Percentiles rank a stretch among this genome's conserved stretches.
These are phyloP conservation scores for Anarhynchus alexandrinus DNA, from an alignment of 2,113 vertebrate genomes.

Conservation along the genomic window DNA sequence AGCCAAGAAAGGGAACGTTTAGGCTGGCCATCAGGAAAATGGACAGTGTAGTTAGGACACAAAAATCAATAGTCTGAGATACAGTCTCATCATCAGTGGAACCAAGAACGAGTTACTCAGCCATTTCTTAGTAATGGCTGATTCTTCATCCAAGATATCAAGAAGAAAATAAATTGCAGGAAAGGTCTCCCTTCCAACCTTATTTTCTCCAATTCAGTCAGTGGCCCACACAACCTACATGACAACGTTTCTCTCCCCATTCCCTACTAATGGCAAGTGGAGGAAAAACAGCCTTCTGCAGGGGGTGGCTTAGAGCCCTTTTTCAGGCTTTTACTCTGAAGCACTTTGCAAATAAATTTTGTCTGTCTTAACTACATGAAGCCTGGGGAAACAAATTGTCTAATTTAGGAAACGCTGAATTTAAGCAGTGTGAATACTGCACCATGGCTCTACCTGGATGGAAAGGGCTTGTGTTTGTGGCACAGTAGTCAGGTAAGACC, in stretches of 20 bases:
- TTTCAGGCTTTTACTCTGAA: neutral
- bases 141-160: neutral
- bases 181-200: neutral
- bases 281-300: neutral
- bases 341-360: neutral
- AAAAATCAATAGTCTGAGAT: neutral
- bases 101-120: neutral
- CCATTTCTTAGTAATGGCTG: neutral
- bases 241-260: neutral
- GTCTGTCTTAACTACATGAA: neutral
- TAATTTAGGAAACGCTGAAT: neutral
- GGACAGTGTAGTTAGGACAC: neutral
- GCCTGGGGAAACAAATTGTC: neutral
- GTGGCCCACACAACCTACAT: neutral
- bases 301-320: neutral
- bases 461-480: neutral
- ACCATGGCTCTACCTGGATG: neutral
- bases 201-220: neutral
- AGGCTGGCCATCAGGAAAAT: neutral
- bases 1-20: neutral
- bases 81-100: neutral
- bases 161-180: neutral
- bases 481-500: neutral
- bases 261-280: rapidly evolving
- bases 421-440: neutral